phyloP scores from a whole-genome alignment of 2,797 vertebrate genomes.

The Sciurus vulgaris region DNA sequence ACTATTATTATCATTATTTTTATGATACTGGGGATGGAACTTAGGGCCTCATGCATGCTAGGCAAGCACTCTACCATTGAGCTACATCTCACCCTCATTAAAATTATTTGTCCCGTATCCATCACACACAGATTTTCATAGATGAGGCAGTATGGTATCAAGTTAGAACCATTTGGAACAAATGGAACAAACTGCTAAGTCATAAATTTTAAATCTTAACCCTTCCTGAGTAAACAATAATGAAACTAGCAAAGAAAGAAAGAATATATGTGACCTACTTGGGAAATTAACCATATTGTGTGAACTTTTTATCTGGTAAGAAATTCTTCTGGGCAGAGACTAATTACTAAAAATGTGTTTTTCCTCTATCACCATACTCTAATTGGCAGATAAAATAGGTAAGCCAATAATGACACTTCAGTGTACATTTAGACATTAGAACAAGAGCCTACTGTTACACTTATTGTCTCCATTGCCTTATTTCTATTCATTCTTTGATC shows the following conservation, averaged over 20 bases:
- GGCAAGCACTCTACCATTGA: neutral
- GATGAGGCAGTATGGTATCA: neutral
- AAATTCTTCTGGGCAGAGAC: neutral
- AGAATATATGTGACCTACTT: neutral
- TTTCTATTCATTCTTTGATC: neutral
- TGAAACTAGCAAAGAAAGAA: conserved; percentile 42
- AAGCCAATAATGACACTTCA: neutral
- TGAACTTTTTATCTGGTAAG: neutral
- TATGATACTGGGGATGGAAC: too few species aligned
- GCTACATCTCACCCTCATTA: neutral
- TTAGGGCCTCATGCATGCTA: too few species aligned
- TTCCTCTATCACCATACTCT: conserved; percentile 10
- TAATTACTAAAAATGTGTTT: conserved; percentile 32
- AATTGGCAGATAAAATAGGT: neutral
- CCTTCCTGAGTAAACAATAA: neutral
- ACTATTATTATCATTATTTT: neutral
- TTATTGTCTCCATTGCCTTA: neutral
- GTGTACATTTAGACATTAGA: neutral
- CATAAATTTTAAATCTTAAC: neutral
- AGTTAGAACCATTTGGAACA: neutral
- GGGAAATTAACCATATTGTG: neutral
- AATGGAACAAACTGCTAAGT: neutral
- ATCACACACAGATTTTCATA: neutral
- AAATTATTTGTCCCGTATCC: neutral
- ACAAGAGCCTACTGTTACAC: neutral